phyloP scores from a whole-genome alignment of 2,113 vertebrate genomes.

The Ia io region DNA sequence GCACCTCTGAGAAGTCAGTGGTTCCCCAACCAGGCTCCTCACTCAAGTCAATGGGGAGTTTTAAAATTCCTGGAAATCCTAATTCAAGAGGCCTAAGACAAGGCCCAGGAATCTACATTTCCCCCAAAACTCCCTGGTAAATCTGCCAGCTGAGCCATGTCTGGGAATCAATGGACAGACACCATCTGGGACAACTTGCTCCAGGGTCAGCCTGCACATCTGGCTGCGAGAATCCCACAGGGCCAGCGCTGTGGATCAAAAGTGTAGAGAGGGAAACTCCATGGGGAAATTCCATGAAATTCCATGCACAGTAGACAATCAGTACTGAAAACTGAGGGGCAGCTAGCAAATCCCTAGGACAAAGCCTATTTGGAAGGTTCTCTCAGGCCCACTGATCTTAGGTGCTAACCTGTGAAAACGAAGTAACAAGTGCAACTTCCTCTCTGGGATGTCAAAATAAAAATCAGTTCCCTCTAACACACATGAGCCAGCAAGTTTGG shows the following conservation, averaged over 20 bases:
- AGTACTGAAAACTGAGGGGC: background rate
- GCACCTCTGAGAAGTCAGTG: background rate
- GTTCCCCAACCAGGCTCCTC: background rate
- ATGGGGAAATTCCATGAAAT: constrained; percentile 25
- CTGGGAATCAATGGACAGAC: background rate
- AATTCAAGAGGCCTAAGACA: background rate
- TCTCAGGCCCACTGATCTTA: background rate
- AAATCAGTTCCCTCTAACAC: background rate
- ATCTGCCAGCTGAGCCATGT: background rate
- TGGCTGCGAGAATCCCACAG: background rate
- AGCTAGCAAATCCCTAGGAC: background rate
- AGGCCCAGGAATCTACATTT: background rate
- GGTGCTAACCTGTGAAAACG: background rate
- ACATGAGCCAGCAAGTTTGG: background rate
- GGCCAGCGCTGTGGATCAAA: background rate
- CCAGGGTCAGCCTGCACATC: background rate
- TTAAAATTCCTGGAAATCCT: background rate
- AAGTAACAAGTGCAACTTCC: background rate
- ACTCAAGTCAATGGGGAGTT: background rate
- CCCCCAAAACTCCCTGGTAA: background rate
- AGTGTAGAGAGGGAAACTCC: constrained; percentile 43
- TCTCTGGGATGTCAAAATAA: background rate
- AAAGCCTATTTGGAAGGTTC: background rate
- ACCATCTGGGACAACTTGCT: background rate
- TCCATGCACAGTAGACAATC: background rate